A percentile compares a stretch with the other conserved stretches of the same genome.
phyloP scores from a whole-genome alignment of 2,888 invertebrate species.

The Clusia tigrina region DNA sequence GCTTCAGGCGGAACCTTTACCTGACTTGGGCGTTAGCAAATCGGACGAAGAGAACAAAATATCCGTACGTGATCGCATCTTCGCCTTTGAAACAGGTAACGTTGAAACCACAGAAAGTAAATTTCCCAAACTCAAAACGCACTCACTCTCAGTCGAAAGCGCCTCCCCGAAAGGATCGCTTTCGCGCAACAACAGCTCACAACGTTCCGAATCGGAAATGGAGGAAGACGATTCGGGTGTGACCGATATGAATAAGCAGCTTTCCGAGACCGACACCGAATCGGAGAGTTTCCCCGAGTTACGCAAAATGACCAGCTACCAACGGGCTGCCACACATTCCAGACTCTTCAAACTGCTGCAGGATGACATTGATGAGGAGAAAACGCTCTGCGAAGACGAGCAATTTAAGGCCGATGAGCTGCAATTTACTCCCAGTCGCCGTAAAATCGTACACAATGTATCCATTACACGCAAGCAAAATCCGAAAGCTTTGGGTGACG shows the following conservation, averaged over 20 bases:
- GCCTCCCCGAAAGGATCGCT: conserved; percentile 50
- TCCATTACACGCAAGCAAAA: conserved; percentile 63
- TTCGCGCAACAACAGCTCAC: conserved; percentile 60
- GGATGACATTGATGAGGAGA: conserved; percentile 59
- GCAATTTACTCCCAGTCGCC: conserved; percentile 55
- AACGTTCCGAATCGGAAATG: conserved; percentile 65
- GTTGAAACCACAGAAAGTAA: conserved; percentile 29
- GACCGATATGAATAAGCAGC: conserved; percentile 74
- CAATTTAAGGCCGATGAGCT: conserved; percentile 55
- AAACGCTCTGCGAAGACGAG: conserved; percentile 17
- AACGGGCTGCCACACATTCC: conserved; percentile 77
- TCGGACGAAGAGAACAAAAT: conserved; percentile 49
- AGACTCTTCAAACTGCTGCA: conserved; percentile 73
- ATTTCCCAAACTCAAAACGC: conserved; percentile 38
- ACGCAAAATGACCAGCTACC: conserved; percentile 70
- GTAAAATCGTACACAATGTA: conserved; percentile 64
- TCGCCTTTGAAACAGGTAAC: conserved; percentile 52
- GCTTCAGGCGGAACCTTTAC: conserved; percentile 44
- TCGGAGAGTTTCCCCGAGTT: conserved; percentile 70
- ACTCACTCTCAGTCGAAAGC: conserved; percentile 54
- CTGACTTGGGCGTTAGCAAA: conserved; percentile 48
- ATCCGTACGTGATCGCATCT: conserved; percentile 60
- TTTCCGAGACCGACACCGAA: conserved; percentile 73
- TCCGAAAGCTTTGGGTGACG: conserved; percentile 54
- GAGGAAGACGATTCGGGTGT: conserved; percentile 77